These are phyloP conservation scores for Actinernus sp. DNA, from an alignment of 92 coral and sea anemone species.

Conservation along the genomic window DNA sequence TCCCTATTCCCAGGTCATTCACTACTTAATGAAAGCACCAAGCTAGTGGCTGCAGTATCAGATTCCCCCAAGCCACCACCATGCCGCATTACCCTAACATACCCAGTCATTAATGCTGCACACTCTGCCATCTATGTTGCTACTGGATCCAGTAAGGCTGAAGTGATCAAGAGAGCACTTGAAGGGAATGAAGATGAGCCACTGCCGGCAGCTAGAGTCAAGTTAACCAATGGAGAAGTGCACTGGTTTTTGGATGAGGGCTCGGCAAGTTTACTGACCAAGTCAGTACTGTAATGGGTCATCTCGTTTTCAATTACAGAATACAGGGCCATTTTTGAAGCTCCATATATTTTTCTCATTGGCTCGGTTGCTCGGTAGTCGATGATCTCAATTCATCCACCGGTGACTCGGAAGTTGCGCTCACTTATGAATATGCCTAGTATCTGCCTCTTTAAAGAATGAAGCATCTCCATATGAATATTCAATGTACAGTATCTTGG, in stretches of 20 bases:
- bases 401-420: too few species aligned
- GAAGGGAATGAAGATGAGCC: conserved; percentile 72
- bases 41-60: conserved; percentile 93
- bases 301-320: too few species aligned
- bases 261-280: conserved; percentile 80
- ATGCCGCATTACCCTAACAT: conserved; percentile 86
- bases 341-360: too few species aligned
- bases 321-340: too few species aligned
- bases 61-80: conserved; percentile 99
- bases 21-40: conserved; percentile 68
- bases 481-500: too few species aligned
- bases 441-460: too few species aligned
- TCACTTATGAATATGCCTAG: too few species aligned
- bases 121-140: conserved; percentile 87
- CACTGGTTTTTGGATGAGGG: conserved; percentile 97
- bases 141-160: conserved; percentile 92
- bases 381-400: too few species aligned
- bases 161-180: conserved; percentile 74
- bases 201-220: conserved; percentile 96
- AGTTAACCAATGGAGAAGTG: conserved; percentile 74
- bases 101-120: conserved; percentile 84
- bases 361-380: too few species aligned
- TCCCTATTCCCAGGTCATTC: conserved; percentile 94
- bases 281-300: too few species aligned
- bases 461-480: too few species aligned